Conservation (phyloP, 53 echinoderm and acorn worm species). For the Paracentrotus lividus region DNA sequence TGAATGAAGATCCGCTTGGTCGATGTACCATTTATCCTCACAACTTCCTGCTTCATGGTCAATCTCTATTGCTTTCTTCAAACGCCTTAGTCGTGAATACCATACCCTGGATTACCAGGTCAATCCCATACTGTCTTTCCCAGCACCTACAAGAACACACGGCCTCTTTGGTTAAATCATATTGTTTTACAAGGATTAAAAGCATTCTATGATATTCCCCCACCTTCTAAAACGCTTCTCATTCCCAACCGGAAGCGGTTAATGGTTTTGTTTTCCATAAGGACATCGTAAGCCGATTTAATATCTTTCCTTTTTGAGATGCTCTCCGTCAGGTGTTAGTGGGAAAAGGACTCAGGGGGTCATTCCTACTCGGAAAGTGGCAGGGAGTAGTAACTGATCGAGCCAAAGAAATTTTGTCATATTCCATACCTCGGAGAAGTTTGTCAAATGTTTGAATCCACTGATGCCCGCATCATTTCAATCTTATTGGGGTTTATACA, state of each 20-base stretch:
- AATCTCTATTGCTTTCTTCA: neutral
- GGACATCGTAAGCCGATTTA: neutral
- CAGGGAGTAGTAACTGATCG: neutral
- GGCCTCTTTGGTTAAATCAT: neutral
- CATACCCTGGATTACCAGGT: constrained; percentile 27
- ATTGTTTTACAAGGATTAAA: constrained; percentile 29
- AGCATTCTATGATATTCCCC: constrained; percentile 10
- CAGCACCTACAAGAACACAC: neutral
- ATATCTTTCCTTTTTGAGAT: neutral
- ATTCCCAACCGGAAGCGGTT: neutral
- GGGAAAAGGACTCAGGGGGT: neutral
- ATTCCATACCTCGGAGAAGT: neutral
- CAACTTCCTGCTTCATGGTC: neutral
- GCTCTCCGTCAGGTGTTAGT: neutral
- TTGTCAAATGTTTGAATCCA: neutral
- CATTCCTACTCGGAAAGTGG: neutral
- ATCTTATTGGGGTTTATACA: too few relatives aligned
- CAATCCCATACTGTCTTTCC: neutral
- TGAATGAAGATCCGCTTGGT: neutral
- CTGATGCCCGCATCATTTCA: too few relatives aligned
- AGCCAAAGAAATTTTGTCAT: neutral
- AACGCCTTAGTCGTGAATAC: neutral
- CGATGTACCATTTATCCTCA: neutral
- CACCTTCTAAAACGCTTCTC: neutral
- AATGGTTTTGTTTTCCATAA: neutral